A percentile compares a stretch with the other conserved stretches of the same genome.
These are phyloP conservation scores for Anabas testudineus DNA, from an alignment of 2,797 vertebrate species.

Conservation along the genomic window DNA sequence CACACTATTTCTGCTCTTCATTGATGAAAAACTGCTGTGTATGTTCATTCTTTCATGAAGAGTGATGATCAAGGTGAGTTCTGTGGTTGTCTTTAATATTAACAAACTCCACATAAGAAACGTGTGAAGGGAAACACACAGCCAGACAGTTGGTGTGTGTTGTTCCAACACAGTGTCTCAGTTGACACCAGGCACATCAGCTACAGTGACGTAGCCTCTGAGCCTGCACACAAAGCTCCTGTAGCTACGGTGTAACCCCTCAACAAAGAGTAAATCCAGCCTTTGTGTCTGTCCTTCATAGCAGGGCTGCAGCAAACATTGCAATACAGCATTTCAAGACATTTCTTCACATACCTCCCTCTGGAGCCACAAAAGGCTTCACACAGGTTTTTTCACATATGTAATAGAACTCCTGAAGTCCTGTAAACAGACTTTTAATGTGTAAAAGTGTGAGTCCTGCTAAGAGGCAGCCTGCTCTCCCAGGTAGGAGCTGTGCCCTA, in stretches of 20 bases:
- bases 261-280: not conserved
- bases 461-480: not conserved
- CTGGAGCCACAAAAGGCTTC: constrained; percentile 8
- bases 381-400: not conserved
- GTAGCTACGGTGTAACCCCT: not conserved
- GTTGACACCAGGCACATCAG: not conserved
- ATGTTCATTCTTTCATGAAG: no score
- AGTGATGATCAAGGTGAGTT: no score
- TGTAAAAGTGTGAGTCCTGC: constrained; percentile 18
- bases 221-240: not conserved
- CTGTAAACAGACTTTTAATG: constrained; percentile 22
- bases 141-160: no score
- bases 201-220: not conserved
- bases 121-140: no score
- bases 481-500: no score
- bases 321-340: constrained; percentile 4
- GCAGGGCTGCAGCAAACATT: constrained; percentile 14
- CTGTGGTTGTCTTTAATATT: no score
- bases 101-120: no score
- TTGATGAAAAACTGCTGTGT: no score
- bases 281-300: constrained; percentile 10
- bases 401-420: constrained; percentile 12
- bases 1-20: no score
- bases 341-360: constrained; percentile 13
- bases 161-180: not conserved